Percentiles rank a stretch among this genome's conserved stretches.
Evolutionary conservation across 2,797 vertebrate species (phyloP).

Genomic region (Moxostoma hubbsi): DNA sequence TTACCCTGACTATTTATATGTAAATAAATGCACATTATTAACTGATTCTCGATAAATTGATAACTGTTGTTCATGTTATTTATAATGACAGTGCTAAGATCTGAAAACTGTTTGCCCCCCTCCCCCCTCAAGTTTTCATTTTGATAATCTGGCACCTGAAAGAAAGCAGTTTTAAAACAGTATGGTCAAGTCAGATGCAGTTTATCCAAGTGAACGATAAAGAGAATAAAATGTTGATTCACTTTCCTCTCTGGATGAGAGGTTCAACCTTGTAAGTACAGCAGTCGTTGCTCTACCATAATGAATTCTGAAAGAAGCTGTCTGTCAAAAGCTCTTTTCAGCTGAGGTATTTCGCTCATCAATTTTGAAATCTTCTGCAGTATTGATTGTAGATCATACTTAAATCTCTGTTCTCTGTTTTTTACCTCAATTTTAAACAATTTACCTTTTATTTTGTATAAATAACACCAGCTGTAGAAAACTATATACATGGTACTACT

Average conservation of each 20-base stretch:
- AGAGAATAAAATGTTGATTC: slow-evolving; percentile 26
- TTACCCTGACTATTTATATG: too few relatives aligned
- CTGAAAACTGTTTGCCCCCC: too few relatives aligned
- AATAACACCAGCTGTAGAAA: neutral
- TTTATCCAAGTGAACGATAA: slow-evolving; percentile 1
- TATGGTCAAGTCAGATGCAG: slow-evolving; percentile 12
- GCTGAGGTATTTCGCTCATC: slow-evolving; percentile 20
- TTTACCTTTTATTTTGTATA: neutral
- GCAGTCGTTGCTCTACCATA: slow-evolving; percentile 6
- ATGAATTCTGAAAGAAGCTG: slow-evolving; percentile 33
- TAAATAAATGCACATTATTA: too few relatives aligned
- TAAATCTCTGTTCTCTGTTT: neutral
- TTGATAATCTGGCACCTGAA: too few relatives aligned
- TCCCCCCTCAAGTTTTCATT: too few relatives aligned
- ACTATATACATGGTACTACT: neutral
- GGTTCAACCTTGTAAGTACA: slow-evolving; percentile 35
- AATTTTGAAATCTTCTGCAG: neutral
- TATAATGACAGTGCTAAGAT: too few relatives aligned
- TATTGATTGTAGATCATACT: neutral
- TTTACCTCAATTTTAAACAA: neutral
- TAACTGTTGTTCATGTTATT: too few relatives aligned
- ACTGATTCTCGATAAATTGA: too few relatives aligned
- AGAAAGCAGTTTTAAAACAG: neutral
- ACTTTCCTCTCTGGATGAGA: slow-evolving; percentile 13
- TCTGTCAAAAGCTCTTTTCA: slow-evolving; percentile 15